Base-by-base conservation (phyloP, 2,113 vertebrate species). In the Mesitornis unicolor region DNA sequence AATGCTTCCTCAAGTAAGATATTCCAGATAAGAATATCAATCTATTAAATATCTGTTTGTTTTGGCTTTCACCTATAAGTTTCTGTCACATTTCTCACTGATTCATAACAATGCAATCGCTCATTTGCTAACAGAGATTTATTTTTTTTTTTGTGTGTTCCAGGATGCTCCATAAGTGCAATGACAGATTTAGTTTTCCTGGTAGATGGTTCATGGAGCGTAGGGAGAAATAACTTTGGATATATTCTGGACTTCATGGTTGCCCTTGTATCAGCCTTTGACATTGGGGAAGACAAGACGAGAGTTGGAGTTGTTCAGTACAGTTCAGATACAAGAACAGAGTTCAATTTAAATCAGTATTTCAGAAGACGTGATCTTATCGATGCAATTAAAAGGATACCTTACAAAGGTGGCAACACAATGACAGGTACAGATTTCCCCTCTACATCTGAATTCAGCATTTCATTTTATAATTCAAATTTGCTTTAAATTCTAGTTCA, bases 291-390 rank as follows among this genome's bases (percentile, higher is more conserved):
- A 90, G 99, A 99, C 42, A 98, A 98, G 89, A 99, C 99, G 1
- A 98, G 99, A 59, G 99, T 99, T 95, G 99, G 98, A 31, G 98
- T 99, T 95, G 98, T 99, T 59, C 99, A 99, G 95, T 99, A 99
- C 97, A 98, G 99, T 88, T 96, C 97, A 28, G 98, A 99, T 48
- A 97, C 98, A 84, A 98, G 98, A 83, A 98, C 98, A 11, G 99
- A 99, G 93, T 99, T 99, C 97, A 98, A 98, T 89, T 98, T 99
- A 93, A 99, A 98, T 81, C 98, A 97, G 15, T 98, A 99, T 97
- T 97, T 97, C 78, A 98, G 90, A 91, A 98, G 98, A 50, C 97
- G 95, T 13, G 98, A 98, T 6, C 98, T 99, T 45, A 97, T 99
- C 60, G 94, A 98, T 29, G 99, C 99, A 91, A 98, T 99, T 91